Evolutionary conservation across 2,888 invertebrate genomes (phyloP).

Genomic region (Campoplex nolae): DNA sequence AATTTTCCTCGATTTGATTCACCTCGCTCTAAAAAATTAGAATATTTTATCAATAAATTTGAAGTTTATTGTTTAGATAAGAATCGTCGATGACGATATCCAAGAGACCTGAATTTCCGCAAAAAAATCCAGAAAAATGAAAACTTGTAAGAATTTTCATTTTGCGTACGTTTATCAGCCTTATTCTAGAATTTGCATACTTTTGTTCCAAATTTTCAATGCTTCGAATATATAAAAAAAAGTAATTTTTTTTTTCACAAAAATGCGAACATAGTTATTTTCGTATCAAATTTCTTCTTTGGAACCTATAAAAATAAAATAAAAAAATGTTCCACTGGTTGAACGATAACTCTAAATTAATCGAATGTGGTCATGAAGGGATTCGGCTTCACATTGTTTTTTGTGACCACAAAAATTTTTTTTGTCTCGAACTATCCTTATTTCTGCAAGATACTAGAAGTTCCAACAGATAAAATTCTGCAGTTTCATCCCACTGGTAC

Average conservation of each 20-base stretch:
- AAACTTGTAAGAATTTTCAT: not conserved
- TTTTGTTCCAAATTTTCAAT: too few species aligned
- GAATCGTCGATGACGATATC: not conserved
- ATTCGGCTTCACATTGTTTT: not conserved
- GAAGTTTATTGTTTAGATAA: not conserved
- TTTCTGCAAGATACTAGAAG: not conserved
- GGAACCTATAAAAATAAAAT: too few species aligned
- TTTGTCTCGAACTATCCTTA: not conserved
- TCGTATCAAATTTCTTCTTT: too few species aligned
- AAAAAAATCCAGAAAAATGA: not conserved
- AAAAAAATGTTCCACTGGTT: not conserved
- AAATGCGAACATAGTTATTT: too few species aligned
- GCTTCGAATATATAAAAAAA: too few species aligned
- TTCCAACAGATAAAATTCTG: not conserved
- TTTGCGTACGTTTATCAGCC: not conserved
- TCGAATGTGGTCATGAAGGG: not conserved
- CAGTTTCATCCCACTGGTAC: not conserved
- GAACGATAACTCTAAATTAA: not conserved
- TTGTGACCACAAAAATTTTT: not conserved
- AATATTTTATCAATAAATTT: not conserved
- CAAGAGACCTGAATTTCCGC: not conserved
- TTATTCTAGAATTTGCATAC: too few species aligned
- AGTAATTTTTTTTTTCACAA: too few species aligned
- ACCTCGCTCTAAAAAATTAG: not conserved
- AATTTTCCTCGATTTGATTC: not conserved